phyloP scores from a whole-genome alignment of 2,888 invertebrate species.

The Oligia strigilis region DNA sequence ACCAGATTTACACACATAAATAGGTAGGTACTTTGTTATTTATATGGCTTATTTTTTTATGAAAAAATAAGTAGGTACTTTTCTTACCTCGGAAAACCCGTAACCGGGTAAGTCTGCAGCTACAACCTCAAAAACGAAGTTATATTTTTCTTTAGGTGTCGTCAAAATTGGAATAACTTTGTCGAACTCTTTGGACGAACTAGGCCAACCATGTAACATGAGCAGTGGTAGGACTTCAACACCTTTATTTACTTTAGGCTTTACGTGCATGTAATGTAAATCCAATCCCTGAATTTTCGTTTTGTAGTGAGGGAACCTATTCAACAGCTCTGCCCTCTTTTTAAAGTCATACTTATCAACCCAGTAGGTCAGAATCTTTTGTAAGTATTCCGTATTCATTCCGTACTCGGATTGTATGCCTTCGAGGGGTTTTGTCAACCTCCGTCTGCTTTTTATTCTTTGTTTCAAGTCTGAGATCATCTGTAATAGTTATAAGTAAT shows the following conservation, averaged over 20 bases:
- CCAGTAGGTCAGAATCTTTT: slow-evolving; percentile 94
- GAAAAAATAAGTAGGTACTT: background rate
- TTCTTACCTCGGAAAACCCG: slow-evolving; percentile 92
- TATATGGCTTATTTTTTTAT: slow-evolving; percentile 6
- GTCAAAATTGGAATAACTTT: slow-evolving; percentile 93
- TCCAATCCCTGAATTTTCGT: slow-evolving; percentile 94
- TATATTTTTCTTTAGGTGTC: slow-evolving; percentile 86
- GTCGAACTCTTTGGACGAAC: slow-evolving; percentile 95
- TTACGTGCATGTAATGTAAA: slow-evolving; percentile 94
- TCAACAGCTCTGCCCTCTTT: slow-evolving; percentile 92
- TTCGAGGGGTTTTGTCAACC: slow-evolving; percentile 91
- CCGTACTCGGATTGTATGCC: slow-evolving; percentile 95
- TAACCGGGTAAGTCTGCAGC: slow-evolving; percentile 93
- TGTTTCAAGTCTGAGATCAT: slow-evolving; percentile 91
- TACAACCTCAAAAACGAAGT: slow-evolving; percentile 93
- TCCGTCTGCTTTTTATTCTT: slow-evolving; percentile 89
- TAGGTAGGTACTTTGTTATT: background rate
- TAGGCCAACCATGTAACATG: slow-evolving; percentile 97
- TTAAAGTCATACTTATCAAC: slow-evolving; percentile 92
- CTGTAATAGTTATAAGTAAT: slow-evolving; percentile 71
- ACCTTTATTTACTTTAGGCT: slow-evolving; percentile 83
- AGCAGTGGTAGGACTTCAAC: slow-evolving; percentile 91
- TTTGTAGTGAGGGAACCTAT: slow-evolving; percentile 93
- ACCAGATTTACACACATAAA: background rate
- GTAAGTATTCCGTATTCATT: slow-evolving; percentile 93